These are phyloP conservation scores for Bovichtus diacanthus DNA, from an alignment of 2,797 vertebrate species.

Conservation along the genomic window DNA sequence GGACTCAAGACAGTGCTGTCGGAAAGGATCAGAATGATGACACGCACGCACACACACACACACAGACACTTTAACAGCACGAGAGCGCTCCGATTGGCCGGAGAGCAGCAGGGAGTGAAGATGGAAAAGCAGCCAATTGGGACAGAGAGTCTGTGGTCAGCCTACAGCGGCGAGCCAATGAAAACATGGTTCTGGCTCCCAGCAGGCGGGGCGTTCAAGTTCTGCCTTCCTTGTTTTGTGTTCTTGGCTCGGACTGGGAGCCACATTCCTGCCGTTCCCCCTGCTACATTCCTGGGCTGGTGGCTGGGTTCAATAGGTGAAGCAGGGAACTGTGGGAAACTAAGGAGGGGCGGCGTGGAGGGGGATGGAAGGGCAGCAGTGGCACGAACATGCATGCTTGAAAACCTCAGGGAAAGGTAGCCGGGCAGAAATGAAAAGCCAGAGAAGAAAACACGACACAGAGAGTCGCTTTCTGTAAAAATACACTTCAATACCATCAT, in stretches of 20 bases:
- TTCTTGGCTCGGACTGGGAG: constrained; percentile 62
- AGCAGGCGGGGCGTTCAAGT: constrained; percentile 35
- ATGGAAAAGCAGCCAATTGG: constrained; percentile 56
- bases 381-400: constrained; percentile 47
- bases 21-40: constrained; percentile 52
- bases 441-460: background rate
- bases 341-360: background rate
- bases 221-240: constrained; percentile 66
- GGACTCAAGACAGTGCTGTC: constrained; percentile 65
- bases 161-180: constrained; percentile 62
- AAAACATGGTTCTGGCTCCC: background rate
- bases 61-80: constrained; percentile 52
- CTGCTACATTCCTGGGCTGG: constrained; percentile 64
- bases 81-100: constrained; percentile 53
- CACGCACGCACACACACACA: constrained; percentile 48
- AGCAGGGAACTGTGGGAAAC: constrained; percentile 76
- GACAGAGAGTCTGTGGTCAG: constrained; percentile 39
- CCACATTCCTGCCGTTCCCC: constrained; percentile 69
- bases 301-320: constrained; percentile 75
- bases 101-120: constrained; percentile 60
- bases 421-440: constrained; percentile 4
- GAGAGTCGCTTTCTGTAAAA: background rate
- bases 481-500: background rate
- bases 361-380: constrained; percentile 4
- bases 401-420: constrained; percentile 46